Evolutionary conservation across 1,140 invertebrate species (phyloP), one percentile per base, ranked within the genome.

Genomic region (Scylla paramamosain): DNA sequence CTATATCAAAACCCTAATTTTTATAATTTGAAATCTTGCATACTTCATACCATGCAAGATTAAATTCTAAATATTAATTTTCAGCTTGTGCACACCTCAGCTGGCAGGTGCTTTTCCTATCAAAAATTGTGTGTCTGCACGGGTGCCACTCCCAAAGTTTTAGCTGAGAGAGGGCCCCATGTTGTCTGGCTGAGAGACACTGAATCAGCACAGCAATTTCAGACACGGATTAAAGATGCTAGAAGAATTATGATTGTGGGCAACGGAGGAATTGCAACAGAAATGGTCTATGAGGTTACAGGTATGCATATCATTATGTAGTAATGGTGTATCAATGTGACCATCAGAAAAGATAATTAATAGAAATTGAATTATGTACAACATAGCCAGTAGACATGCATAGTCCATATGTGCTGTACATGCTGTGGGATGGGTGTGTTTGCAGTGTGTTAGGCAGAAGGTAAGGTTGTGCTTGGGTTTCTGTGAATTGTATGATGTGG

Each of bases 191-290:
- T 99, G 95, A 97, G 99, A 96, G 99, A 99, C 96, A 99, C 99
- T n/a, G 99, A 99, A 96, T 99, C 99, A 32, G 98, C 99, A 0
- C 97, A 98, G 96, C 97, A 98, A 95, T 98, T 99, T 96, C 98
- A 98, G 96, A 96, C 98, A 52, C 98, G 97, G 96, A 97, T 99
- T 10, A 97, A 97, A 91, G 97, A 97, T 95, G 97, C 98, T 0
- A 97, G 97, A 96, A 98, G 97, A 97, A 97, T 99, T 96, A 96
- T 98, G 0, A 97, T 99, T 88, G 97, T 99, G 87, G 99, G 99
- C 32, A 99, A 99, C 97, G 99, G 99, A 59, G 99, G 99, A 10
- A 99, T 99, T 96, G 99, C 99, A 32, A 99, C 99, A 92, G 99
- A 99, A 97, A 97, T 99, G 96, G 98, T 99, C 94, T 97, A 97